Evolutionary conservation across 2,113 vertebrate species (phyloP), one percentile per base, ranked within the genome.

Genomic region (Perca flavescens): DNA sequence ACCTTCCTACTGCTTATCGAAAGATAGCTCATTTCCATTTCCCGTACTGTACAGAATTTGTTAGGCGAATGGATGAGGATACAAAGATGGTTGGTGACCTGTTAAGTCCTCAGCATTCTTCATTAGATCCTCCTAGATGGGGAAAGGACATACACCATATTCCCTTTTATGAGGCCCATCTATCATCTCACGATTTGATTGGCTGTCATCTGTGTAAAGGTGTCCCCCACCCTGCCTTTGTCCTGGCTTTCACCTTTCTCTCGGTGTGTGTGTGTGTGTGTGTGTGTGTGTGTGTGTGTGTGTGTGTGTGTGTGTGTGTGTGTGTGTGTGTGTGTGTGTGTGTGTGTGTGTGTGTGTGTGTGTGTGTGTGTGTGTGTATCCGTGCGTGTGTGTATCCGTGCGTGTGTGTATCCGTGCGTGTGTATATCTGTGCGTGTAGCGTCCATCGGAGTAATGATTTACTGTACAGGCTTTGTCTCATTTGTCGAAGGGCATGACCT

Each of bases 101-200:
- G 57, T 25, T 49, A 61, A 71, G 65, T 87, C 81, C 13, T 28
- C 50, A 25, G 22, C 21, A 49, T 82, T 21, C 67, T 78, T 83
- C 71, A 75, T 74, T 61, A 81, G 54, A 57, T 69, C 43, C 13
- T 53, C 34, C 14, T 56, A 0, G 0, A 36, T 14, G 61, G 40
- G 46, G 11, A 75, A 80, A 89, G 78, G 88, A 77, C 85, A 63
- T 3, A 14, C 63, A 52, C 61, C 61, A 11, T 76, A 21, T 86
- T 86, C 34, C 40, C 61, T 87, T 68, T 77, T 66, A 83, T 57
- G 21, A 67, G 64, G 54, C 57, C 57, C 86, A 87, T 91, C 78
- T 61, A 49, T 91, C 89, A 81, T 89, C 73, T 69, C 72, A 28
- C 31, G 50, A 13, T 82, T 83, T 83, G 88, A 89, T 88, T 89